Percentiles rank a stretch among this genome's conserved stretches.
phyloP scores from a whole-genome alignment of 2,888 invertebrate genomes.

The Dicyrtoma fusca region DNA sequence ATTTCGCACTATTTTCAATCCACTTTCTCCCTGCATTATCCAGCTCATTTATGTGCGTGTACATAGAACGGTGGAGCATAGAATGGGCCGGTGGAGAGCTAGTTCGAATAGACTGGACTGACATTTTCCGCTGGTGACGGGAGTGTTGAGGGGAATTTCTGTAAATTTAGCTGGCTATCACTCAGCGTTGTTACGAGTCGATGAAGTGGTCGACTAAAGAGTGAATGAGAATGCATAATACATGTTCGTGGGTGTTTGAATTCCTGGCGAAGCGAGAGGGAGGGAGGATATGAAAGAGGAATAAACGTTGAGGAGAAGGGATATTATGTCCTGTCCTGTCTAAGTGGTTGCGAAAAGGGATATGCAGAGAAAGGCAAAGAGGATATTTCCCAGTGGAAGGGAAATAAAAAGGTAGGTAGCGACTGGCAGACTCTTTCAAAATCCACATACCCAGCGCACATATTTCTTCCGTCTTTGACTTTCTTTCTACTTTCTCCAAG shows the following conservation, averaged over 20 bases:
- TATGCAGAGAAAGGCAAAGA: not conserved
- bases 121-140: not conserved
- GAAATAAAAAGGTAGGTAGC: constrained; percentile 29
- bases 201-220: not conserved
- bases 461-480: constrained; percentile 5
- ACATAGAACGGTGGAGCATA: not conserved
- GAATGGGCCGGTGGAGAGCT: not conserved
- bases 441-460: no score
- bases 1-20: not conserved
- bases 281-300: not conserved
- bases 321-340: constrained; percentile 2
- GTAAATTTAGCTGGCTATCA: not conserved
- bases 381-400: constrained; percentile 30
- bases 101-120: not conserved
- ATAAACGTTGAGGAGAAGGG: constrained; percentile 7
- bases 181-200: not conserved
- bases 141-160: not conserved
- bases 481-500: not conserved
- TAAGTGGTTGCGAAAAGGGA: constrained; percentile 4
- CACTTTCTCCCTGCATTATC: no score
- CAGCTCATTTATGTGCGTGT: not conserved
- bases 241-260: constrained; percentile 13
- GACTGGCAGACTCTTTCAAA: not conserved
- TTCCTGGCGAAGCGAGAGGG: not conserved
- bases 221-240: constrained; percentile 9